Conservation (phyloP, 2,113 vertebrate genomes). For the Corythornis cristatus region DNA sequence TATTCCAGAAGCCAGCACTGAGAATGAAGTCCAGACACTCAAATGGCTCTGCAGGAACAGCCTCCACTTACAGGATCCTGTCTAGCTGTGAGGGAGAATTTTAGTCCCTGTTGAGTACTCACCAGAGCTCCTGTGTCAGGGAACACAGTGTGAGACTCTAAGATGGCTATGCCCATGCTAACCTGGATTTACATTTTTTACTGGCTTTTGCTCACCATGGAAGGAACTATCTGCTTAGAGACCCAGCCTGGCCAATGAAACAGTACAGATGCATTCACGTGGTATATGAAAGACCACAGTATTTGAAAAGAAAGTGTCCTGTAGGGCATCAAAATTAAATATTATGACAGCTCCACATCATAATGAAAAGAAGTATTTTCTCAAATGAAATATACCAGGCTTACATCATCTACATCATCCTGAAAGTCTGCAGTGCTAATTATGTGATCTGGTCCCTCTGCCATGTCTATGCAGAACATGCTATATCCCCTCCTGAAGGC, state of each 20-base stretch:
- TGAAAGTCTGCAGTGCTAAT: not conserved
- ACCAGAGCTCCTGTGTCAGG: not conserved
- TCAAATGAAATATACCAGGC: not conserved
- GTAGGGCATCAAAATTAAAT: not conserved
- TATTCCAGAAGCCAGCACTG: not conserved
- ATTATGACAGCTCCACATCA: not conserved
- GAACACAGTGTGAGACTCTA: not conserved
- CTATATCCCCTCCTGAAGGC: not conserved
- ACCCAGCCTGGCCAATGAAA: not conserved
- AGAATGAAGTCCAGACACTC: not conserved
- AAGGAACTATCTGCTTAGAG: not conserved
- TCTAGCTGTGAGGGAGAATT: not conserved
- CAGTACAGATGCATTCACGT: not conserved
- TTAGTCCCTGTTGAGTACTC: not conserved
- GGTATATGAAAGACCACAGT: not conserved
- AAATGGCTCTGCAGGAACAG: not conserved
- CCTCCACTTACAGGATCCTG: not conserved
- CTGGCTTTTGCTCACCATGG: not conserved
- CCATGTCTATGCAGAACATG: not conserved
- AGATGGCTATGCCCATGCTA: not conserved
- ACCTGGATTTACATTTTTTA: not conserved
- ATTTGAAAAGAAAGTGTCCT: not conserved
- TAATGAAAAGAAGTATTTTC: not conserved
- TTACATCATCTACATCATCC: not conserved
- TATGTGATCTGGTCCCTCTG: not conserved